phyloP scores from a whole-genome alignment of 1,140 invertebrate species.

The Bicyclus anynana region DNA sequence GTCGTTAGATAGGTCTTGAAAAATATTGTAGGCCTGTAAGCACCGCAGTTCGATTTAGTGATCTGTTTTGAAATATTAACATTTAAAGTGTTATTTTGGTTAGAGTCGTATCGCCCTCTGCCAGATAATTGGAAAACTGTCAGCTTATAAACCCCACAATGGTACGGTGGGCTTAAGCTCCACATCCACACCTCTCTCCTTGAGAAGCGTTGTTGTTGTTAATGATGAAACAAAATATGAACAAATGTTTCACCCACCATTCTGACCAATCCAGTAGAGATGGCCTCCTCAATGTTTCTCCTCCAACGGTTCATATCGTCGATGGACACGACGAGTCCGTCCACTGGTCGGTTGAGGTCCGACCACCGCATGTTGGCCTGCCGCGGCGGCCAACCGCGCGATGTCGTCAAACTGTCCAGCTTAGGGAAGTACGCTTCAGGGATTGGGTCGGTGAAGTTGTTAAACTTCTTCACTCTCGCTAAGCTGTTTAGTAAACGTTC shows the following conservation, averaged over 20 bases:
- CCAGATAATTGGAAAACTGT: too few relatives aligned
- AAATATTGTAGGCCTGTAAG: too few relatives aligned
- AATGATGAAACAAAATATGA: too few relatives aligned
- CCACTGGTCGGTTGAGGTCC: constrained; percentile 76
- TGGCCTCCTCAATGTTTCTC: constrained; percentile 79
- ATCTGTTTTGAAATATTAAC: too few relatives aligned
- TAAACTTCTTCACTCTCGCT: constrained; percentile 73
- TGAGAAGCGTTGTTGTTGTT: too few relatives aligned
- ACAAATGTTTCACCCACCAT: constrained; percentile 38
- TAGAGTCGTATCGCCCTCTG: too few relatives aligned
- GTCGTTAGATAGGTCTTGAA: too few relatives aligned
- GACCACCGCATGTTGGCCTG: constrained; percentile 69
- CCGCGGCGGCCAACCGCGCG: constrained; percentile 77
- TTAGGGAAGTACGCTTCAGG: constrained; percentile 80
- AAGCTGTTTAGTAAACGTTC: constrained; percentile 79
- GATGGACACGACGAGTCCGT: constrained; percentile 76
- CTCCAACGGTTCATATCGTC: constrained; percentile 79
- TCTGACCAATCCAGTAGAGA: constrained; percentile 77
- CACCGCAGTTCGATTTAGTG: too few relatives aligned
- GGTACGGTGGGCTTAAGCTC: too few relatives aligned
- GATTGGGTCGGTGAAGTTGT: constrained; percentile 74
- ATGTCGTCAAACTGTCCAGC: constrained; percentile 77
- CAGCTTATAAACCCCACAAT: too few relatives aligned
- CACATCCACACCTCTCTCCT: too few relatives aligned
- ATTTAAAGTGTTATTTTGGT: too few relatives aligned